Evolutionary conservation across 2,888 invertebrate species (phyloP).

Genomic region (Habrosyne pyritoides): DNA sequence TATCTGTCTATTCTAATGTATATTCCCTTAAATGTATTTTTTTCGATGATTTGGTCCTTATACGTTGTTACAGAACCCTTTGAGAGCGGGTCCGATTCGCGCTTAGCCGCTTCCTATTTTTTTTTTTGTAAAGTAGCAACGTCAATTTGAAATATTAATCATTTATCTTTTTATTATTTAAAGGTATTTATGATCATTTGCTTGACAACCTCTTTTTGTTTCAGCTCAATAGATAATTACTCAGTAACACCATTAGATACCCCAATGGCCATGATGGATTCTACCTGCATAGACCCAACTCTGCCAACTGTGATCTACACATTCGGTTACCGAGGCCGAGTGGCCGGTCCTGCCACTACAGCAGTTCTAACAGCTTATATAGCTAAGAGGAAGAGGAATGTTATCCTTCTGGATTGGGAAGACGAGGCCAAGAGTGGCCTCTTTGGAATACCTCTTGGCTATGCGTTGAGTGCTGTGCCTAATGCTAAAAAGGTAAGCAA

Average conservation of each 20-base stretch:
- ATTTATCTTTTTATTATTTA: no score
- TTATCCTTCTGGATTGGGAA: conserved; percentile 74
- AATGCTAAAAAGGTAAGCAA: conserved; percentile 64
- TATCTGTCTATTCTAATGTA: no score
- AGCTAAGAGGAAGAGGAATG: conserved; percentile 63
- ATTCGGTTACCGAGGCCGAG: conserved; percentile 69
- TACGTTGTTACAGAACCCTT: no score
- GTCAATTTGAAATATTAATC: no score
- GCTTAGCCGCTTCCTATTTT: no score
- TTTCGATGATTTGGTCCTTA: no score
- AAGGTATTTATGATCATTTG: no score
- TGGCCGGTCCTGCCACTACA: conserved; percentile 64
- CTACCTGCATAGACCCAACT: conserved; percentile 54
- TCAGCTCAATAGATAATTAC: conserved; percentile 58
- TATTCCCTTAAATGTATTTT: no score
- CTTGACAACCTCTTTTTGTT: conserved; percentile 14
- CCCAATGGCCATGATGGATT: conserved; percentile 42
- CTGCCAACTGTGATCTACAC: conserved; percentile 69
- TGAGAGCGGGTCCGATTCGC: no score
- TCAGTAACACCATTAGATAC: conserved; percentile 45
- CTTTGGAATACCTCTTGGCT: conserved; percentile 62
- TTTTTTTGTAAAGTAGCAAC: no score
- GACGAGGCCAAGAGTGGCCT: conserved; percentile 66
- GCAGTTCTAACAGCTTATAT: conserved; percentile 66
- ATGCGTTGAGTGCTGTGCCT: conserved; percentile 66